phyloP scores from a whole-genome alignment of 2,113 vertebrate species.

The Calonectris borealis region DNA sequence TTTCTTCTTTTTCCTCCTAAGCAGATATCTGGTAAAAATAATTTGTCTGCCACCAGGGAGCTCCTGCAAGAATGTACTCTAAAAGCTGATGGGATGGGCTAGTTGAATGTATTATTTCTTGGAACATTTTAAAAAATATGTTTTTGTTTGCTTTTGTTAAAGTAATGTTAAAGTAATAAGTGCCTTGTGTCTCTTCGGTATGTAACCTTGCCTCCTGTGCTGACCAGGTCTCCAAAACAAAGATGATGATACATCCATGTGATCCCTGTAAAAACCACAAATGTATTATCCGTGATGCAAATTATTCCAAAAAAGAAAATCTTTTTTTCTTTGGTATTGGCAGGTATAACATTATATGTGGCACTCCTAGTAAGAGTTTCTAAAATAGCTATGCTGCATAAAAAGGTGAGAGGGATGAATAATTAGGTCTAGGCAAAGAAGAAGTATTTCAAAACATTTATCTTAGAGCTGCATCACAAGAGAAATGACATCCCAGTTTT shows the following conservation, averaged over 20 bases:
- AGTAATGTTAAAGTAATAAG: not conserved
- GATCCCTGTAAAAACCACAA: not conserved
- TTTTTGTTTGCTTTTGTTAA: not conserved
- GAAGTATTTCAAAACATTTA: not conserved
- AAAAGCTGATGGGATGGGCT: not conserved
- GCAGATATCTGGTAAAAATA: not conserved
- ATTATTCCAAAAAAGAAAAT: not conserved
- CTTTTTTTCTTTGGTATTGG: fast-evolving
- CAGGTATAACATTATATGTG: not conserved
- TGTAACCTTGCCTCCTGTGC: not conserved
- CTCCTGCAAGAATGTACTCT: not conserved
- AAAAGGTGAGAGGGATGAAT: not conserved
- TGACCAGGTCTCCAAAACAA: not conserved
- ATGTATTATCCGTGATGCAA: not conserved
- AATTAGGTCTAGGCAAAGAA: not conserved
- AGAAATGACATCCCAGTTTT: not conserved
- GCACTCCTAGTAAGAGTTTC: not conserved
- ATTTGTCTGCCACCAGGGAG: slow-evolving; percentile 13
- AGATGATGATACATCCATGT: not conserved
- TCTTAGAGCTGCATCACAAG: not conserved
- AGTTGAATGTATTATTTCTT: not conserved
- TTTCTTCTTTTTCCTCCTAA: not conserved
- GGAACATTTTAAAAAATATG: not conserved
- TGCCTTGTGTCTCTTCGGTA: not conserved
- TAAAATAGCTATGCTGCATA: not conserved